These are phyloP conservation scores for Megalopta genalis DNA, from an alignment of 1,140 invertebrate species.

Conservation along the genomic window DNA sequence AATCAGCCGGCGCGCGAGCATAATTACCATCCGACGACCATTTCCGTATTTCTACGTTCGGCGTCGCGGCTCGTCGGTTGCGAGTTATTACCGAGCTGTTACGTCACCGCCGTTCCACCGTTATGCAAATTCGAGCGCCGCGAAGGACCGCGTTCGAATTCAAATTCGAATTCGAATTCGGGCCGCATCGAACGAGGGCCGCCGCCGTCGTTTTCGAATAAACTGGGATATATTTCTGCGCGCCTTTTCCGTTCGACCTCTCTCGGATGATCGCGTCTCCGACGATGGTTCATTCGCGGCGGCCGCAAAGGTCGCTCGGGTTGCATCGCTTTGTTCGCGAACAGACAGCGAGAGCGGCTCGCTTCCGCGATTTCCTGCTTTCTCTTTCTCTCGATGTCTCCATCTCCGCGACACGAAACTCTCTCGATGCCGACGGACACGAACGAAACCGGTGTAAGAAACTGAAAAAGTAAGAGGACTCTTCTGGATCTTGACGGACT, in stretches of 20 bases:
- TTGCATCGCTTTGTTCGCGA: slow-evolving; percentile 14
- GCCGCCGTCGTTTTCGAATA: no score
- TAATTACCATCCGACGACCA: background rate
- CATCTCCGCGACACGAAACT: no score
- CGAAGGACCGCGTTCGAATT: no score
- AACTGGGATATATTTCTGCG: no score
- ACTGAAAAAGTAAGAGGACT: no score
- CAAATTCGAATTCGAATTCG: no score
- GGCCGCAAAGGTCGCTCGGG: slow-evolving; percentile 25
- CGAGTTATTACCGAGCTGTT: background rate
- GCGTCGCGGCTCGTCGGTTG: background rate
- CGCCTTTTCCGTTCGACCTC: background rate
- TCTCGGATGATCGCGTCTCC: background rate
- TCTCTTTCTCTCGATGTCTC: slow-evolving; percentile 22
- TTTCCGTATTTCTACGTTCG: background rate
- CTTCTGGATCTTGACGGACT: no score
- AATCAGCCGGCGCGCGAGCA: background rate
- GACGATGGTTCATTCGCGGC: background rate
- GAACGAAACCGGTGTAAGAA: no score
- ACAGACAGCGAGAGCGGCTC: background rate
- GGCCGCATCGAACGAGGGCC: no score
- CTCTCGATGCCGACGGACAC: no score
- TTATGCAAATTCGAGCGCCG: no score
- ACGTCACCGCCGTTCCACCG: background rate
- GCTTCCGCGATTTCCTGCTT: slow-evolving; percentile 35